Base-by-base conservation (phyloP, 2,888 invertebrate genomes). In the Heliconius cydno region DNA sequence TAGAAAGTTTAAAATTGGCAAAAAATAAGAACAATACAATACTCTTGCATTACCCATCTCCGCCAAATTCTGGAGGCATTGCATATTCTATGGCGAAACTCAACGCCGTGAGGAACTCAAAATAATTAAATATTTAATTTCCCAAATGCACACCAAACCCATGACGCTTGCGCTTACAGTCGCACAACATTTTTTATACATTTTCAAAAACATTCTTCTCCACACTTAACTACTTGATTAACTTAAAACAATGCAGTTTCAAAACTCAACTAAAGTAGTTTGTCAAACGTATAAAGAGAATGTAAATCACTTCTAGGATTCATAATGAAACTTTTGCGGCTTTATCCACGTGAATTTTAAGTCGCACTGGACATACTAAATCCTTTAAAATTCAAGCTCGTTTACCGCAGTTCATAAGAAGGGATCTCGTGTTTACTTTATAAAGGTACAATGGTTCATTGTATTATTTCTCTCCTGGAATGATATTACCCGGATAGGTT, bases 331-430 rank as follows among this genome's bases (percentile, higher is more conserved):
- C 25, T 73, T 73, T 38, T 73, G 73, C 60, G 73, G 73, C 57
- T 73, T 73, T 73, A 73, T 60, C 73, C 60, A 73, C 60, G 60
- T 60, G 60, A 73, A 73, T 73, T 73, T 73, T 73, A 73, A 73
- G 34, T 73, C 73, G 34, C 1, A 73, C n/a, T 73, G 73, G 73
- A 73, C 73, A 60, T 34, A 57, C 60, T 73, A 60, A 73, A 38
- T 60, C 73, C 73, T 60, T 73, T 73, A 60, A 73, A 73, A 73
- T 73, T 73, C 73, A 38, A 73, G 34, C 73, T 73, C 60, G 60
- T 73, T 73, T 73, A 73, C 73, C 73, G 60, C 73, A 73, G 60
- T 73, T 73, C 73, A 73, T 34, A 73, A 73, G 38, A 60, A 73
- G 57, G 34, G 38, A 60, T 60, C n/a, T 73, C n/a, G 60, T 60